Evolutionary conservation across 2,888 invertebrate species (phyloP).

Genomic region (Diplazon laetatorius): DNA sequence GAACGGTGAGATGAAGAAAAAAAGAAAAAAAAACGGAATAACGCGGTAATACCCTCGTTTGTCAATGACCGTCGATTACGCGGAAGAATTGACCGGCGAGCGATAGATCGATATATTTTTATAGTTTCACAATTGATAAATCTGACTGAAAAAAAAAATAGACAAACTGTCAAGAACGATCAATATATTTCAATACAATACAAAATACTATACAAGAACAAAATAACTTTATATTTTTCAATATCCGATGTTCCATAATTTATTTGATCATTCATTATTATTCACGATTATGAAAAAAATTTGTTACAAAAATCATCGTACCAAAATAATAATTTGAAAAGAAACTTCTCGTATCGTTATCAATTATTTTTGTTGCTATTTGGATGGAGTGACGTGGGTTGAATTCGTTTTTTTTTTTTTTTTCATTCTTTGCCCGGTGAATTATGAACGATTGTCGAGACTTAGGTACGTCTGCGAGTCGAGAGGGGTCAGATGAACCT

Average conservation of each 20-base stretch:
- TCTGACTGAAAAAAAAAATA: too few relatives aligned
- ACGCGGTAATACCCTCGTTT: slow-evolving; percentile 68
- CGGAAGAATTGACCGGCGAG: slow-evolving; percentile 79
- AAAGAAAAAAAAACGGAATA: slow-evolving; percentile 39
- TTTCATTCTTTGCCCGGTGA: slow-evolving; percentile 2
- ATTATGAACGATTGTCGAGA: slow-evolving; percentile 5
- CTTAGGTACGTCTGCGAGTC: slow-evolving; percentile 1
- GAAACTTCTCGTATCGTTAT: too few relatives aligned
- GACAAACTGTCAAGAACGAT: too few relatives aligned
- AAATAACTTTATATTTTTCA: too few relatives aligned
- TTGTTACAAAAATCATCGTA: too few relatives aligned
- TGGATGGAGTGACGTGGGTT: not conserved
- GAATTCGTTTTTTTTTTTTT: not conserved
- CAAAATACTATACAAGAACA: too few relatives aligned
- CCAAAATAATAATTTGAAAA: too few relatives aligned
- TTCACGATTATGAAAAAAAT: too few relatives aligned
- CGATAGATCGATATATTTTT: slow-evolving; percentile 80
- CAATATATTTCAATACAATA: too few relatives aligned
- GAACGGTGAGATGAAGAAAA: slow-evolving; percentile 33
- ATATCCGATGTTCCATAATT: too few relatives aligned
- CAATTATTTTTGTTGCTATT: not conserved
- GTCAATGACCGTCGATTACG: slow-evolving; percentile 80
- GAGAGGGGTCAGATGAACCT: not conserved
- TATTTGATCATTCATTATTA: too few relatives aligned
- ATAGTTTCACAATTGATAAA: too few relatives aligned